Conservation (phyloP, 2,113 vertebrate species). For the Lepisosteus oculatus region DNA sequence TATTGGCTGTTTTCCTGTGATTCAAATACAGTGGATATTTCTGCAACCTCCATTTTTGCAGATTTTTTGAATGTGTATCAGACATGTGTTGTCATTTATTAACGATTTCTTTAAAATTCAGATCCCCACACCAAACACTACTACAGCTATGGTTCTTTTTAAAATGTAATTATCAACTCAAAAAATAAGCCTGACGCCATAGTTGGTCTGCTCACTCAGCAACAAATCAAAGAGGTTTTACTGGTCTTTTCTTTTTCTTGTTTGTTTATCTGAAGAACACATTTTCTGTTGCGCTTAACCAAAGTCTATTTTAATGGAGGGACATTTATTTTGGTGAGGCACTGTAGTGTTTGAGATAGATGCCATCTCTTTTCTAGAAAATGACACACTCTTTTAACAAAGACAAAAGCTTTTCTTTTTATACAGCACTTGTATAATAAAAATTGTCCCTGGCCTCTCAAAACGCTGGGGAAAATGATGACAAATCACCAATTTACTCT, state of each 20-base stretch:
- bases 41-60: background rate
- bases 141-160: background rate
- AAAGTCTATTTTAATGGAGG: background rate
- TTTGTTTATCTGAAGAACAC: background rate
- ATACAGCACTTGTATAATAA: conserved; percentile 22
- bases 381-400: conserved; percentile 4
- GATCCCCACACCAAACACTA: background rate
- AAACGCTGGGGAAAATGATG: conserved; percentile 29
- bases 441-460: conserved; percentile 6
- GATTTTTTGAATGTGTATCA: conserved; percentile 14
- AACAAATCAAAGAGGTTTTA: too few relatives aligned
- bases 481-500: conserved; percentile 51
- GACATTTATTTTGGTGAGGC: background rate
- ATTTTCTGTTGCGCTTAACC: conserved; percentile 1
- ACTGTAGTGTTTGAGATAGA: conserved; percentile 8
- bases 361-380: background rate
- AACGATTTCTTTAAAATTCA: too few relatives aligned
- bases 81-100: background rate
- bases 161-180: too few relatives aligned
- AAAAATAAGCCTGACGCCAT: too few relatives aligned
- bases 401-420: conserved; percentile 13
- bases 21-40: conserved; percentile 4
- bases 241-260: too few relatives aligned
- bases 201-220: too few relatives aligned
- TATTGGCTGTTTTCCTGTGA: conserved; percentile 9